Percentiles rank a stretch among this genome's conserved stretches.
phyloP scores from a whole-genome alignment of 2,888 invertebrate species.

The Synergus laeviventris region DNA sequence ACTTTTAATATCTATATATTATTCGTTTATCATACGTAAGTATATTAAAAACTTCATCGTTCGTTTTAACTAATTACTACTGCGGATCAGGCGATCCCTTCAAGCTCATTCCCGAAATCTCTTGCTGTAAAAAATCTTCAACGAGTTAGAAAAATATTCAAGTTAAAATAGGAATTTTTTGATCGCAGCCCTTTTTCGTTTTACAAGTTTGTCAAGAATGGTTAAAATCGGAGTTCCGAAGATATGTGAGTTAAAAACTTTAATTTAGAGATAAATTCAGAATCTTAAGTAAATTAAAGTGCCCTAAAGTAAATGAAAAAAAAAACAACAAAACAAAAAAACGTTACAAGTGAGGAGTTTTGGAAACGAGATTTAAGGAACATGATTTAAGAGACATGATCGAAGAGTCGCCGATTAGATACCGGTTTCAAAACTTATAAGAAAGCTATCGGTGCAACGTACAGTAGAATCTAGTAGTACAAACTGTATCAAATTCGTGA shows the following conservation, averaged over 20 bases:
- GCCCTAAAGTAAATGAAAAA: conserved; percentile 5
- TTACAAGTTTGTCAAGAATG: conserved; percentile 7
- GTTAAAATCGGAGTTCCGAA: background rate
- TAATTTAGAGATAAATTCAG: background rate
- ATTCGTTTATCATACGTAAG: conserved; percentile 59
- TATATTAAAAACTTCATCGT: conserved; percentile 59
- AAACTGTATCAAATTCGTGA: conserved; percentile 42
- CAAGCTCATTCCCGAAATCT: conserved; percentile 44
- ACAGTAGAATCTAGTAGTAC: conserved; percentile 41
- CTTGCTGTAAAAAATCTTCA: conserved; percentile 12
- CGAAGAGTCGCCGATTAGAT: conserved; percentile 34
- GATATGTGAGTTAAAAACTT: conserved; percentile 21
- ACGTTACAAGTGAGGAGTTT: background rate
- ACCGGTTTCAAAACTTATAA: conserved; percentile 24
- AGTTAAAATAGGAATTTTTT: background rate
- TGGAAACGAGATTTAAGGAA: background rate
- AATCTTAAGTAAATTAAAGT: background rate
- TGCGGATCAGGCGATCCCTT: conserved; percentile 34
- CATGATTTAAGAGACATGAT: conserved; percentile 21
- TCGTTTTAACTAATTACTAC: conserved; percentile 56
- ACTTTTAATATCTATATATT: conserved; percentile 47
- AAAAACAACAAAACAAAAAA: background rate
- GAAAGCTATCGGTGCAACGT: conserved; percentile 47
- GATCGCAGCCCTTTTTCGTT: background rate
- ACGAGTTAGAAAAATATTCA: conserved; percentile 16